Conservation (phyloP, 2,797 vertebrate genomes). For the Dicrostonyx torquatus region DNA sequence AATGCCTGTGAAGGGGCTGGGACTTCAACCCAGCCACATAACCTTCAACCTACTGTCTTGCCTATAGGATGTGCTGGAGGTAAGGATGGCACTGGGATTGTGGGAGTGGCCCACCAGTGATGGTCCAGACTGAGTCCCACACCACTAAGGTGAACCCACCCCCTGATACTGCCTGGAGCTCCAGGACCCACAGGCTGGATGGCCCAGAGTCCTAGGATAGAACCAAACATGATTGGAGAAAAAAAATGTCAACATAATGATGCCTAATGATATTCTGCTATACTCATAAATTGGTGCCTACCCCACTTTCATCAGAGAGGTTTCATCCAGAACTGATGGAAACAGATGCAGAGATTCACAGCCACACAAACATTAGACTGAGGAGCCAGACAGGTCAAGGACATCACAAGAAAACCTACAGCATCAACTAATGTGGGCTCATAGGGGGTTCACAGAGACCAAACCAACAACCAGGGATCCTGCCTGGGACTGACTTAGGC, state of each 20-base stretch:
- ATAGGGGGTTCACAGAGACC: background rate
- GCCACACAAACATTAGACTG: background rate
- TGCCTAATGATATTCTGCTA: background rate
- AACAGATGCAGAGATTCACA: background rate
- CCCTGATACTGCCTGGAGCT: background rate
- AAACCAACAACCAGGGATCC: background rate
- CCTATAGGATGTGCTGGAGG: background rate
- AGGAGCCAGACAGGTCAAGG: background rate
- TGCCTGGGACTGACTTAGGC: background rate
- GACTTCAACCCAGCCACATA: background rate
- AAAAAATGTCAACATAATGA: background rate
- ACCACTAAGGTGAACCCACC: background rate
- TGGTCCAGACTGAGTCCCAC: background rate
- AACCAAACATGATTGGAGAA: background rate
- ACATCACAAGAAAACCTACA: background rate
- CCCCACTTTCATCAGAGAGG: background rate
- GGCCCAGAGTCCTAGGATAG: background rate
- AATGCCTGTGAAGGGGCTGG: background rate
- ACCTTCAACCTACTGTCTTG: background rate
- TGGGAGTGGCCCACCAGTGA: background rate
- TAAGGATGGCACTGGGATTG: background rate
- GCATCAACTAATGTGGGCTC: background rate
- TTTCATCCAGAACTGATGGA: background rate
- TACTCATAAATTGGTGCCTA: background rate
- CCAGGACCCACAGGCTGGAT: too few relatives aligned